Evolutionary conservation across 2,797 vertebrate genomes (phyloP), one percentile per base, ranked within the genome.

Genomic region (Synanceia verrucosa): DNA sequence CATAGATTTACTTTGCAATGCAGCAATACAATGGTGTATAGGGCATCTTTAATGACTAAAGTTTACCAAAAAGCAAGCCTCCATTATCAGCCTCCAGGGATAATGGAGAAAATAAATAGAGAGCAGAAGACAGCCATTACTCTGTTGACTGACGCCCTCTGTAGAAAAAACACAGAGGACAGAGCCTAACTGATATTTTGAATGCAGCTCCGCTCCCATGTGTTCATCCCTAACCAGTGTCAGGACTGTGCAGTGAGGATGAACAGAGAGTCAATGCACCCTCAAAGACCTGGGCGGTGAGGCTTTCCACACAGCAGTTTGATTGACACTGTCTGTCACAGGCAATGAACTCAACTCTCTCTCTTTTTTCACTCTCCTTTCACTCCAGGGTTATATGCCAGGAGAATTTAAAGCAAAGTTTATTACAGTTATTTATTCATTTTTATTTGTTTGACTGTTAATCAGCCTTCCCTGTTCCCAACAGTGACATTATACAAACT

Each of bases 291-390:
- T 86, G 84, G 78, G 83, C 78, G 84, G 60, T 41, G 41, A 73
- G 31, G 26, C 52, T 86, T 85, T 85, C 76, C 86, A 83, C 82
- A 59, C 81, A 47, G 65, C 46, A 3, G 70, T 86, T 87, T 91
- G 90, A 91, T 78, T 86, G 88, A 90, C 88, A 86, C 58, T 47
- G 76, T 86, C 83, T 67, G 65, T 89, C 86, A 73, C 37, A 62
- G 70, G 46, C 85, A 67, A 81, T 88, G 77, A 87, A 83, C 84
- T 82, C 76, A n/a, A 65, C 68, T 79, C 28, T 41, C 21, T 14
- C 51, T 10, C 33, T 23, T 29, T 12, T 47, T 53, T 13, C 13
- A 8, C 34, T 28, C 21, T 44, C 19, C 33, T 52, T 34, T 61
- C n/a, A 1, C 12, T 12, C 29, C 13, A 0, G 2, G 46, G 50